These are phyloP conservation scores for Platichthys flesus DNA, from an alignment of 2,113 vertebrate genomes.

Conservation along the genomic window DNA sequence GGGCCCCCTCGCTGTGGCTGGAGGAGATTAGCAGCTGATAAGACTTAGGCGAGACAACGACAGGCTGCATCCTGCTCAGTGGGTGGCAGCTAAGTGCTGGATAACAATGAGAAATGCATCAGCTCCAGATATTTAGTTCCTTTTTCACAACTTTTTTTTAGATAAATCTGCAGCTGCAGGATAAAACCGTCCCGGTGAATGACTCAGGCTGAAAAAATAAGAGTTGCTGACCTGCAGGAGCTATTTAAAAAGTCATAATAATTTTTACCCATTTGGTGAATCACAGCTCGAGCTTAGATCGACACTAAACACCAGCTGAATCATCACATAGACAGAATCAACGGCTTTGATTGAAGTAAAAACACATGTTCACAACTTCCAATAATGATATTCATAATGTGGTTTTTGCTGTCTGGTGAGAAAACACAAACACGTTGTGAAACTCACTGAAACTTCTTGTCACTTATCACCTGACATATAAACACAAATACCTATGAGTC, in stretches of 20 bases:
- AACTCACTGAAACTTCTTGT: too few relatives aligned
- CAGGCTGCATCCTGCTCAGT: slow-evolving; percentile 44
- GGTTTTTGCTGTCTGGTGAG: too few relatives aligned
- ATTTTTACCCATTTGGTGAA: neutral
- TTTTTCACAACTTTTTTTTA: neutral
- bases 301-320: neutral
- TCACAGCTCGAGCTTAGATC: neutral
- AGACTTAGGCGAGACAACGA: slow-evolving; percentile 34
- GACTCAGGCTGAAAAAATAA: neutral
- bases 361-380: neutral
- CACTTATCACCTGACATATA: too few relatives aligned
- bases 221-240: neutral
- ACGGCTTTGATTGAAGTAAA: neutral
- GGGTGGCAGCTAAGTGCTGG: slow-evolving; percentile 39
- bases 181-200: neutral
- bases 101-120: slow-evolving; percentile 17
- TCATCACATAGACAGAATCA: neutral
- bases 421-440: too few relatives aligned
- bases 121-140: neutral
- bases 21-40: slow-evolving; percentile 54
- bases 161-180: neutral
- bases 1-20: slow-evolving; percentile 6
- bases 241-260: neutral
- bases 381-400: too few relatives aligned
- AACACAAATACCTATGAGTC: too few relatives aligned